phyloP scores from a whole-genome alignment of 2,797 vertebrate genomes.

The Echiichthys vipera region DNA sequence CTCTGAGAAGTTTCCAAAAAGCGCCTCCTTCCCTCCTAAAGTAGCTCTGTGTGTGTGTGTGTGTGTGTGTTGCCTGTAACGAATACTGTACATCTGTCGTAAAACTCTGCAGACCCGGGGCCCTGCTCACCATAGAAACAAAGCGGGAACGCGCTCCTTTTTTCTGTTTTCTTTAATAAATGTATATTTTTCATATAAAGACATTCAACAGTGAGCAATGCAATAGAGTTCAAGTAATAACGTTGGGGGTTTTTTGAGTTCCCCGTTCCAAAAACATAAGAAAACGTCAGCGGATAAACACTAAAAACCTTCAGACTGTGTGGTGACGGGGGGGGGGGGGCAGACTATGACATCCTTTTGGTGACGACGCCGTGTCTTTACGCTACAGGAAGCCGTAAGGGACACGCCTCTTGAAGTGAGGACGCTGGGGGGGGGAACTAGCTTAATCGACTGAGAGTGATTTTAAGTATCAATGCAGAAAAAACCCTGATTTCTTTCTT shows the following conservation, averaged over 20 bases:
- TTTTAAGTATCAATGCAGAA: conserved; percentile 50
- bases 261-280: conserved; percentile 57
- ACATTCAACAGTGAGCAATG: conserved; percentile 90
- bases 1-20: conserved; percentile 57
- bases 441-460: conserved; percentile 53
- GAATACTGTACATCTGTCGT: conserved; percentile 69
- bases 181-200: conserved; percentile 83
- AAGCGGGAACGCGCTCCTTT: conserved; percentile 44
- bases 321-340: conserved; percentile 27
- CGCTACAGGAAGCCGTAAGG: conserved; percentile 37
- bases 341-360: conserved; percentile 25
- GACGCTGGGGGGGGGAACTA: conserved; percentile 19
- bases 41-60: conserved; percentile 56
- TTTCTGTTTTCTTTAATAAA: conserved; percentile 74
- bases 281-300: conserved; percentile 7
- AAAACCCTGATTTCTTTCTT: conserved; percentile 70
- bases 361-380: conserved; percentile 10
- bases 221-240: conserved; percentile 91
- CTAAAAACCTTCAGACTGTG: conserved; percentile 18
- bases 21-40: conserved; percentile 49
- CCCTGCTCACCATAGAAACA: conserved; percentile 68
- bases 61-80: conserved; percentile 68
- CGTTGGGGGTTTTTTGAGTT: conserved; percentile 74
- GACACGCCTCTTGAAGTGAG: conserved; percentile 33
- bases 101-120: conserved; percentile 65